Percentiles rank a stretch among this genome's conserved stretches.
Conservation (phyloP, 1,140 invertebrate genomes). For the Aleiodes sp. region DNA sequence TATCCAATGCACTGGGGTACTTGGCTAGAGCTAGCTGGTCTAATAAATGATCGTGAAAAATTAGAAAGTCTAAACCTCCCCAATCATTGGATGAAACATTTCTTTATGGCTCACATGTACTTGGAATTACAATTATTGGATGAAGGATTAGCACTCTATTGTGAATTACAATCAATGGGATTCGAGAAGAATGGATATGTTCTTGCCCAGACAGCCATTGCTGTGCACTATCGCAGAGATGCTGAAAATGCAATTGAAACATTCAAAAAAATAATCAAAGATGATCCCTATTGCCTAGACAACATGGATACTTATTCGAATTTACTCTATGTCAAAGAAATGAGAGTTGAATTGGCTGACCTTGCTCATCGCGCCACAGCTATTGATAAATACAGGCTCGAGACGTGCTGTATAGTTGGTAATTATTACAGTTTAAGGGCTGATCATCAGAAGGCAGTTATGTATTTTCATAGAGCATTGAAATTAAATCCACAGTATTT, state of each 20-base stretch:
- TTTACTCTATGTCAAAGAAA: conserved; percentile 92
- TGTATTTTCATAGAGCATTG: conserved; percentile 95
- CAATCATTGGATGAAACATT: conserved; percentile 94
- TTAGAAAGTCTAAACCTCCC: conserved; percentile 78
- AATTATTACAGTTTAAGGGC: conserved; percentile 97
- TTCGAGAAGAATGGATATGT: conserved; percentile 91
- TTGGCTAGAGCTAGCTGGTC: conserved; percentile 89
- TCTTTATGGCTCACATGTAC: conserved; percentile 91
- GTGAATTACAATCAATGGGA: conserved; percentile 77
- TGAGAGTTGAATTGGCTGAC: conserved; percentile 90
- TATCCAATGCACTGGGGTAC: conserved; percentile 91
- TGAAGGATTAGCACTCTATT: conserved; percentile 87
- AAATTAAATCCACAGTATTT: conserved; percentile 95
- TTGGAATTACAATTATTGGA: conserved; percentile 91
- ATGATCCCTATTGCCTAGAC: conserved; percentile 92
- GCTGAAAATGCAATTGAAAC: conserved; percentile 87
- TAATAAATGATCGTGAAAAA: conserved; percentile 82
- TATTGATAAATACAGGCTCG: conserved; percentile 96
- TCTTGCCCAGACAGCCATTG: conserved; percentile 90
- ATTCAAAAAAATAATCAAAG: conserved; percentile 82
- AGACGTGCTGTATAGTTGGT: conserved; percentile 98
- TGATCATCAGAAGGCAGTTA: conserved; percentile 96
- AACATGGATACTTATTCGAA: conserved; percentile 98
- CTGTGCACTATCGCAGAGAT: conserved; percentile 92
- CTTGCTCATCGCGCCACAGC: conserved; percentile 92